Conservation (phyloP, 2,797 vertebrate species). For the Protonibea diacanthus region DNA sequence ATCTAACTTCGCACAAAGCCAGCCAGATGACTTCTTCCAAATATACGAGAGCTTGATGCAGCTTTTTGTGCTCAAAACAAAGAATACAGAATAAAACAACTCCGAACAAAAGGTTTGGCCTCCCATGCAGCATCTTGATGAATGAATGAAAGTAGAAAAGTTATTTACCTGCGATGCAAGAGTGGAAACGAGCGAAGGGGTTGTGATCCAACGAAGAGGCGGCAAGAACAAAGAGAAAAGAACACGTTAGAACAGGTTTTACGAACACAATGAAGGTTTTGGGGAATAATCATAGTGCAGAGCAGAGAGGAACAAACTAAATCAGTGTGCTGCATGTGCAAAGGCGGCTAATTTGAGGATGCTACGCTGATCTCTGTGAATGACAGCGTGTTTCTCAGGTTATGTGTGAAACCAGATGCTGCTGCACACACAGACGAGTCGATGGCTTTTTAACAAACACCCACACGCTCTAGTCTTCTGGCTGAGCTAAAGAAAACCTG, state of each 20-base stretch:
- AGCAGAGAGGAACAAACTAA: background rate
- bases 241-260: background rate
- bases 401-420: constrained; percentile 28
- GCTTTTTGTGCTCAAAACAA: background rate
- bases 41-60: background rate
- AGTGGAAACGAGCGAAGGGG: background rate
- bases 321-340: background rate
- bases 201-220: constrained; percentile 15
- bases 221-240: background rate
- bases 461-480: constrained; percentile 20
- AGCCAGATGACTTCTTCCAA: background rate
- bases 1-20: background rate
- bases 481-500: background rate
- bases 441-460: constrained; percentile 36
- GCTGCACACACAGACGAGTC: constrained; percentile 7
- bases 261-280: background rate
- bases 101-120: background rate
- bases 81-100: background rate
- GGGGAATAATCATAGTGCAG: background rate
- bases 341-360: background rate
- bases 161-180: constrained; percentile 55
- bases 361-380: constrained; percentile 11
- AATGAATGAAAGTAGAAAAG: constrained; percentile 16
- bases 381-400: constrained; percentile 21
- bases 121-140: no score